phyloP scores from a whole-genome alignment of 2,888 invertebrate genomes.

The Ceraclea dissimilis region DNA sequence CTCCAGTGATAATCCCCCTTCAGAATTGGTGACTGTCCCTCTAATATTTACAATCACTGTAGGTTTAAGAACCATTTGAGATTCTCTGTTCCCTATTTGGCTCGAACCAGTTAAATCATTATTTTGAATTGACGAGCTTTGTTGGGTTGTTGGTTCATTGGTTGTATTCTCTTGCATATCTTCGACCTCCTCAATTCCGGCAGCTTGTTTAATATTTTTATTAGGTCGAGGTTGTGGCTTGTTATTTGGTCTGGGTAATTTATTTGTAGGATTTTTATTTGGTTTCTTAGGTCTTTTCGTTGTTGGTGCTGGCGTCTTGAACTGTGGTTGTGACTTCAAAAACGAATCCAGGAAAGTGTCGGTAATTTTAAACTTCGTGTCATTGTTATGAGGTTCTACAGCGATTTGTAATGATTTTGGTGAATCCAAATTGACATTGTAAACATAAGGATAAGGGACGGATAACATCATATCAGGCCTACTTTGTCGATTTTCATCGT shows the following conservation, averaged over 20 bases:
- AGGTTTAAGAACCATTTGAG: constrained; percentile 44
- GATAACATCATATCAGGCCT: background rate
- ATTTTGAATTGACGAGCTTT: constrained; percentile 29
- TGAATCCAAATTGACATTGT: background rate
- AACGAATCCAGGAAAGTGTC: constrained; percentile 18
- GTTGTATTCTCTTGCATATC: background rate
- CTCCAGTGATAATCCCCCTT: constrained; percentile 39
- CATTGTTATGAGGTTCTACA: constrained; percentile 12
- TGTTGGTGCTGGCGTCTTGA: background rate
- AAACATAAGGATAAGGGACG: background rate
- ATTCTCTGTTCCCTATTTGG: constrained; percentile 44
- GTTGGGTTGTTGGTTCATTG: background rate
- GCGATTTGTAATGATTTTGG: constrained; percentile 21
- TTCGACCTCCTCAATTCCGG: constrained; percentile 1
- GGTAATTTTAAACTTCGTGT: constrained; percentile 19
- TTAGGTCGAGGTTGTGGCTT: constrained; percentile 9
- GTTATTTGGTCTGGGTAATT: constrained; percentile 8
- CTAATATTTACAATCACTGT: constrained; percentile 45
- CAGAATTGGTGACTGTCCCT: constrained; percentile 38
- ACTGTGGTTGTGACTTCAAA: constrained; percentile 6
- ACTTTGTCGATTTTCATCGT: no score
- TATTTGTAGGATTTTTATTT: background rate
- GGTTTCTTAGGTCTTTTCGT: constrained; percentile 15
- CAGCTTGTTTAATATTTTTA: constrained; percentile 3
- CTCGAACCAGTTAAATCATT: constrained; percentile 43